Evolutionary conservation across 2,888 invertebrate genomes (phyloP).

Genomic region (Geotrupes spiniger): DNA sequence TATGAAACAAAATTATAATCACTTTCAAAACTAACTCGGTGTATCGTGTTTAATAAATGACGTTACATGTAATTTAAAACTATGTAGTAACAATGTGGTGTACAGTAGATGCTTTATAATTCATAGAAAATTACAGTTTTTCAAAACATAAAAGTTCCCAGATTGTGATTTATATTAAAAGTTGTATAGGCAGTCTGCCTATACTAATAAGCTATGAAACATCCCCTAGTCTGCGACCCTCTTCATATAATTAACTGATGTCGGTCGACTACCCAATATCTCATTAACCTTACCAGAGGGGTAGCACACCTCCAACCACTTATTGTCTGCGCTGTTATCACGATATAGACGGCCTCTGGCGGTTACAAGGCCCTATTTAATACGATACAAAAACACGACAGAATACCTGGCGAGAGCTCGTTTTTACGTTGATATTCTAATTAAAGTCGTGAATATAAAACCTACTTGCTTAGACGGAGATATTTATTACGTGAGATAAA

Average conservation of each 20-base stretch:
- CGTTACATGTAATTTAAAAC: no score
- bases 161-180: constrained; percentile 17
- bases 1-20: no score
- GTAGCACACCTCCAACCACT: constrained; percentile 37
- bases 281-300: constrained; percentile 43
- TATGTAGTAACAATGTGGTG: no score
- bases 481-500: no score
- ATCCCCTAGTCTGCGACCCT: constrained; percentile 36
- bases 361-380: no score
- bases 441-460: no score
- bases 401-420: no score
- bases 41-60: no score
- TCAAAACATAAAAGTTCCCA: constrained; percentile 3
- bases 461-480: no score
- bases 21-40: no score
- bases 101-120: constrained; percentile 2
- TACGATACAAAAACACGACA: no score
- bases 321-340: constrained; percentile 31
- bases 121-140: constrained; percentile 4
- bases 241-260: constrained; percentile 45
- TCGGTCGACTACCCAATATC: constrained; percentile 43
- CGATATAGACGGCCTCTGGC: background rate
- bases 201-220: constrained; percentile 17
- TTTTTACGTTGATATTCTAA: no score
- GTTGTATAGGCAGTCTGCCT: constrained; percentile 28